These are phyloP conservation scores for Tonatia bakeri DNA, from an alignment of 2,113 vertebrate genomes.

Conservation along the genomic window DNA sequence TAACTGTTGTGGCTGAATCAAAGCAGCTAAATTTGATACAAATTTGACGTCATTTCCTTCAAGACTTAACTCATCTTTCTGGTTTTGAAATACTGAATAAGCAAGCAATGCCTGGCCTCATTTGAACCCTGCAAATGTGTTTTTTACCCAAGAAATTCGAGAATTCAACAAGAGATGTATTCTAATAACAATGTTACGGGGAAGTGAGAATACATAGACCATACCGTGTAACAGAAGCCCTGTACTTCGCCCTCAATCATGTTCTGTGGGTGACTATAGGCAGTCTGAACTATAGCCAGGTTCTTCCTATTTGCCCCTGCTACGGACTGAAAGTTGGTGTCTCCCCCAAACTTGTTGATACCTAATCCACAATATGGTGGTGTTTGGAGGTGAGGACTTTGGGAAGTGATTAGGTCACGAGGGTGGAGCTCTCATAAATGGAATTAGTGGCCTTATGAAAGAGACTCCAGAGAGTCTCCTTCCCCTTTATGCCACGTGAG, in stretches of 20 bases:
- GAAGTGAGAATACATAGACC: neutral
- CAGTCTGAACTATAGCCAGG: neutral
- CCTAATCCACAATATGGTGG: neutral
- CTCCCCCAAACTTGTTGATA: neutral
- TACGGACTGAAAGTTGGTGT: neutral
- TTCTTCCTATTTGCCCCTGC: neutral
- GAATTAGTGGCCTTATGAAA: neutral
- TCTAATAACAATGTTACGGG: neutral
- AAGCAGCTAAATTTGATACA: neutral
- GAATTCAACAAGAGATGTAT: neutral
- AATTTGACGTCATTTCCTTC: neutral
- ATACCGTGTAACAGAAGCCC: neutral
- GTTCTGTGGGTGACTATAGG: neutral
- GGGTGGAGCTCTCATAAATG: neutral
- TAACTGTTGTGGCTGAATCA: neutral
- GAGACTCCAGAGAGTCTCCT: neutral
- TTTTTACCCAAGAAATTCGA: neutral
- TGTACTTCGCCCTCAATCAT: neutral
- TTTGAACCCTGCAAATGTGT: neutral
- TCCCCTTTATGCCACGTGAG: neutral
- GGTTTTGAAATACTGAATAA: neutral
- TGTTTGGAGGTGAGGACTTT: neutral
- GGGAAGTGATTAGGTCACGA: neutral
- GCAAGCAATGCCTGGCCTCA: neutral
- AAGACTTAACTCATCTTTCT: neutral